Base-by-base conservation (phyloP, 2,113 vertebrate species). In the Hyperoodon ampullatus region DNA sequence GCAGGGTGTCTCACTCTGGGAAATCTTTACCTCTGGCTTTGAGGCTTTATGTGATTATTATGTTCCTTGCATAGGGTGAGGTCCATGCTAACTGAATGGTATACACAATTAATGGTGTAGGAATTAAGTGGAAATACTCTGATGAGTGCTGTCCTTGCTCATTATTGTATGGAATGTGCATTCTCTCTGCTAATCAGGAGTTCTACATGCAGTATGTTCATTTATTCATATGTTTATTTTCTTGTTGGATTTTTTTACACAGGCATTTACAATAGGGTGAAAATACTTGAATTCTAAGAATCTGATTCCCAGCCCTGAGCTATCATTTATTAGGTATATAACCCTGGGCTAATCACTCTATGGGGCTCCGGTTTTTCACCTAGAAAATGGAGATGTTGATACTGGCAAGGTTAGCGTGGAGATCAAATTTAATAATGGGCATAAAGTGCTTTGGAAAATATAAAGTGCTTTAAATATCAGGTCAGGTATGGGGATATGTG, bases 31-130 rank as follows among this genome's bases (percentile, higher is more conserved):
- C 33, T 86, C 35, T 60, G 33, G 8, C 15, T 95, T 96, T 89
- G 77, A 92, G 89, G 42, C 14, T 84, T 80, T 80, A 60, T 85
- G 61, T 53, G 83, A 66, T 83, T 71, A 70, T 60, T 90, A 93
- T 74, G 13, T 90, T 35, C 30, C 71, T 60, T 90, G 18, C 19
- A 44, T 63, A 87, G 39, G 33, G 7, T 85, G 35, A 93, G 2
- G 30, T 80, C 71, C 9, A 28, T 87, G 66, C 60, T 74, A 82
- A 63, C 53, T 77, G 42, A 90, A 71, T 87, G 68, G 23, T 70
- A 61, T 8, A 68, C 11, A 60, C 33, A 90, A 42, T 66, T 61
- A 86, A 35, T 21, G 10, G 39, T 93, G n/a, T 68, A 87, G 39
- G 12, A 86, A n/a, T 47, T 90, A 35, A 88, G 26, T 58, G 23